phyloP scores from a whole-genome alignment of 37 sponge, comb jelly and placozoan species.

The Tethya wilhelma region DNA sequence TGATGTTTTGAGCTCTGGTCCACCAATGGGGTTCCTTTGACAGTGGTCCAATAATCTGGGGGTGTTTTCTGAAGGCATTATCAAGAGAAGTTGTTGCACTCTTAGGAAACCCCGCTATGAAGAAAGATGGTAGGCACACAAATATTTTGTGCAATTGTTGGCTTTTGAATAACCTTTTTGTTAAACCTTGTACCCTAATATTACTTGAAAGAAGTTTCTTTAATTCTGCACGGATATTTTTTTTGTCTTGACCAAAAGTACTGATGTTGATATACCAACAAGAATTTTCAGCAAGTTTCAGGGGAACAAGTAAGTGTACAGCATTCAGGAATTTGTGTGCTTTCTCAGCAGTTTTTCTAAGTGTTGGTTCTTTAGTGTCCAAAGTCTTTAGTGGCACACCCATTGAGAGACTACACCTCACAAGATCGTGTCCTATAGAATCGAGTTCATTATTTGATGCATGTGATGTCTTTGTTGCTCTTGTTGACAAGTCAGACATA shows the following conservation, averaged over 20 bases:
- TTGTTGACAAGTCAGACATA: too few species aligned
- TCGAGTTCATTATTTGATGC: too few species aligned
- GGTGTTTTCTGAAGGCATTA: background rate
- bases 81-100: constrained; percentile 41
- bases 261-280: too few species aligned
- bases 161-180: too few species aligned
- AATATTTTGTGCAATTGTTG: background rate
- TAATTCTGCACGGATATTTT: too few species aligned
- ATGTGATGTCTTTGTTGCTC: too few species aligned
- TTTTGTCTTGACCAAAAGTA: too few species aligned
- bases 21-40: constrained; percentile 56
- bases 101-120: constrained; percentile 51
- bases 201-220: too few species aligned
- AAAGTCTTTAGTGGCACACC: background rate
- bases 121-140: constrained; percentile 37
- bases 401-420: background rate
- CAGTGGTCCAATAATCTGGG: constrained; percentile 7
- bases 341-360: background rate
- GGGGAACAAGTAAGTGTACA: constrained; percentile 12
- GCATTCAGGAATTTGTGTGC: constrained; percentile 14
- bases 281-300: constrained; percentile 6
- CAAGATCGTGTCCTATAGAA: background rate
- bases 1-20: constrained; percentile 12
- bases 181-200: too few species aligned
- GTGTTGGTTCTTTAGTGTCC: background rate